These are phyloP conservation scores for Entomobrya multifasciata DNA, from an alignment of 2,888 invertebrate genomes.

Conservation along the genomic window DNA sequence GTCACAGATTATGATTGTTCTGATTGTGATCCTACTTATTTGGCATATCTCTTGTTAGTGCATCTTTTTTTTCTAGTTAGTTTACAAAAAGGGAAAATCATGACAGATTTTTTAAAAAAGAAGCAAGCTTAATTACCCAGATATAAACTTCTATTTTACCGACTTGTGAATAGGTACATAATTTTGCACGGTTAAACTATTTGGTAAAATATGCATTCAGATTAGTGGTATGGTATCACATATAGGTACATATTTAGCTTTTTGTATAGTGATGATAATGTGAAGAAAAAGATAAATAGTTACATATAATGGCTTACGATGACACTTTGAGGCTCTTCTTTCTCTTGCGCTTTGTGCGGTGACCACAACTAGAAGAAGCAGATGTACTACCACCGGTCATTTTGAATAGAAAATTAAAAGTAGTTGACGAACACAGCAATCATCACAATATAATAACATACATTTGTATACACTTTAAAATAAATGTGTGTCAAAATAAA, in stretches of 20 bases:
- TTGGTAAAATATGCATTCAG: too few relatives aligned
- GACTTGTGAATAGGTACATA: too few relatives aligned
- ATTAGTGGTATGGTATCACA: too few relatives aligned
- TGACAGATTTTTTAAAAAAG: neutral
- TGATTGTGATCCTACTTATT: constrained; percentile 22
- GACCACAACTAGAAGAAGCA: neutral
- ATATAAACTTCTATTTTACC: too few relatives aligned
- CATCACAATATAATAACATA: too few relatives aligned
- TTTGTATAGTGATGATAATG: neutral
- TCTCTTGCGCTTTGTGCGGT: neutral
- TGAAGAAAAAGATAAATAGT: neutral
- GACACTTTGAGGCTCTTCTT: constrained; percentile 52
- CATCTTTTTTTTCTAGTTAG: too few relatives aligned
- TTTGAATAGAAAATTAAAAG: neutral
- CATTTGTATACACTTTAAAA: too few relatives aligned
- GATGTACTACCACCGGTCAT: neutral
- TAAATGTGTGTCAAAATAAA: neutral
- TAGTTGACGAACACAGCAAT: neutral
- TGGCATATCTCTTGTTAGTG: neutral
- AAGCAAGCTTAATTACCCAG: neutral
- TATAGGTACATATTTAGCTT: too few relatives aligned
- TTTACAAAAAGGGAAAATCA: neutral
- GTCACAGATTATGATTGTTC: too few relatives aligned
- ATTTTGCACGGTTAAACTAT: neutral
- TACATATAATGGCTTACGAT: constrained; percentile 50